Base-by-base conservation (phyloP, 1,140 invertebrate genomes). In the Bombus affinis region DNA sequence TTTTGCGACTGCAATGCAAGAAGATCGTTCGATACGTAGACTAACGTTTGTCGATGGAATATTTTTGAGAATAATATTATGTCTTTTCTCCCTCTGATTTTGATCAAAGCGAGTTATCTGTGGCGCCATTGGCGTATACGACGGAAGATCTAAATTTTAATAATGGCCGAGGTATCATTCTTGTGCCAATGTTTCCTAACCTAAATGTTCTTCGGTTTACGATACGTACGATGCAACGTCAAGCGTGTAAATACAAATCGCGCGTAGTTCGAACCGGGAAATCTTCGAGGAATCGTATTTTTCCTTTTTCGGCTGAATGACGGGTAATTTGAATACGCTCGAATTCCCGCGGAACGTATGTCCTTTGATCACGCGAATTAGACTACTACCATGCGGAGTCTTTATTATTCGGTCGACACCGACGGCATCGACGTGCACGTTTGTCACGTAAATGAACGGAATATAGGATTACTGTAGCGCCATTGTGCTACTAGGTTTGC, bases 391-490 rank as follows among this genome's bases (percentile, higher is more conserved):
- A n/a, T 80, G 32, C 76, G 15, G 42, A 73, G 65, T 80, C 35
- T 72, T 83, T 85, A 73, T 80, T 73, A 73, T 85, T 47, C 77
- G 57, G 15, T 32, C 77, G 37, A 66, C 39, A 79, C 28, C 28
- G 28, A 65, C 42, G 73, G 68, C 71, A 86, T 89, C 73, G 83
- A 71, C 47, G 75, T 35, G 53, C 32, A 82, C 79, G 65, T 88
- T 86, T 88, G 79, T 88, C 87, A 89, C 83, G 88, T 87, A 88
- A 89, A 89, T 89, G 75, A 73, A 62, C 32, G 44, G 75, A 86
- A 47, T 81, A 47, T 65, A 68, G 75, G 88, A 83, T 88, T 65
- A 83, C 53, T 47, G 62, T 59, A 79, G 73, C 39, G 57, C 80
- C 66, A 88, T 89, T 89, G 88, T 88, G 79, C 75, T 72, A 83